phyloP scores from a whole-genome alignment of 2,888 invertebrate species.

The Monoplex corrugatus region DNA sequence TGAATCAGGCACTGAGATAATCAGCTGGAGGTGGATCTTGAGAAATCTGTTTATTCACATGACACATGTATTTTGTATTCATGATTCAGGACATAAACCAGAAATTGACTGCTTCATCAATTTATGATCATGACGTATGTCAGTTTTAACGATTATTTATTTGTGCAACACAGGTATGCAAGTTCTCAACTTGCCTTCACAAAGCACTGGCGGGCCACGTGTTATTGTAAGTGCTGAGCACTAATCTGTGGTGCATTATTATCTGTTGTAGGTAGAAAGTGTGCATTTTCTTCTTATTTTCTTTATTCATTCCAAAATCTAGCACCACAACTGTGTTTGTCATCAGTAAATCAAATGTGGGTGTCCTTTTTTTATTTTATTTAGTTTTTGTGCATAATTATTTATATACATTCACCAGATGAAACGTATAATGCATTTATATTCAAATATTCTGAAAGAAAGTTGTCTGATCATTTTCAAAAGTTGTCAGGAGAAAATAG shows the following conservation, averaged over 20 bases:
- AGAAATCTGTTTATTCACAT: too few species aligned
- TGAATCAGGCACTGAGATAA: not conserved
- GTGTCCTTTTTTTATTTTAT: too few species aligned
- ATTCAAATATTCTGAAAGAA: too few species aligned
- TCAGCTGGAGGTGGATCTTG: not conserved
- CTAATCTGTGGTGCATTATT: not conserved
- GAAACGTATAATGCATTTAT: too few species aligned
- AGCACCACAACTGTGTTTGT: too few species aligned
- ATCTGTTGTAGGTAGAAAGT: slow-evolving; percentile 62
- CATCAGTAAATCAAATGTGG: too few species aligned
- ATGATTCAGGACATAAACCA: not conserved
- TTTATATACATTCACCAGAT: too few species aligned
- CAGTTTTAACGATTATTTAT: slow-evolving; percentile 51
- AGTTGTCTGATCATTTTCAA: too few species aligned
- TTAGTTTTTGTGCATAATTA: too few species aligned
- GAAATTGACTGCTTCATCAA: not conserved
- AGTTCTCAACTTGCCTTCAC: slow-evolving; percentile 74
- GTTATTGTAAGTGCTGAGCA: slow-evolving; percentile 26
- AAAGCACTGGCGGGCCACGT: not conserved
- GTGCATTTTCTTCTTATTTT: too few species aligned
- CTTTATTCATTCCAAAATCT: too few species aligned
- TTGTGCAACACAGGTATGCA: slow-evolving; percentile 73
- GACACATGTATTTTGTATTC: slow-evolving; percentile 5
- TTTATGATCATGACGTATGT: not conserved
- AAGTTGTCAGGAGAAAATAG: too few species aligned